phyloP scores from a whole-genome alignment of 2,113 vertebrate species.

The Phylloscopus whistleri region DNA sequence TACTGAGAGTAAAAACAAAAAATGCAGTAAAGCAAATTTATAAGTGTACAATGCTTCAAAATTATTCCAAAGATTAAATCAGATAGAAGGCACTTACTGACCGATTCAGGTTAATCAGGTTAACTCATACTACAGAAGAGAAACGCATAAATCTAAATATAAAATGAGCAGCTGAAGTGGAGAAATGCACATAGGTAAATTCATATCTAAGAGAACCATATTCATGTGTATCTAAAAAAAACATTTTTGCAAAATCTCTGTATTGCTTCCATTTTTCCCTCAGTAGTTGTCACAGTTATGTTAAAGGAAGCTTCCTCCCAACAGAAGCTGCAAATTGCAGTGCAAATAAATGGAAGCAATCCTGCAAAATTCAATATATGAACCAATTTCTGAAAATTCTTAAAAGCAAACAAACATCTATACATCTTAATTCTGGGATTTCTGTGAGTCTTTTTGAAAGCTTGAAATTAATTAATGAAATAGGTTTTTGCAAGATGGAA shows the following conservation, averaged over 20 bases:
- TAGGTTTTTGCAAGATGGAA: not conserved
- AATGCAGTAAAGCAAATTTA: not conserved
- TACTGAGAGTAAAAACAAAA: not conserved
- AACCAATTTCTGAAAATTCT: not conserved
- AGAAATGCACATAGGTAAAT: not conserved
- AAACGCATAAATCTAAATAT: not conserved
- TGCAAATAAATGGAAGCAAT: not conserved
- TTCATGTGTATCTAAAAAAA: not conserved
- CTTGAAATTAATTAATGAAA: not conserved
- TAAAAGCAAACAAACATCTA: not conserved
- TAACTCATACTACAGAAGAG: not conserved
- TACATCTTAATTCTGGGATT: not conserved
- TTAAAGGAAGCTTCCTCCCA: not conserved
- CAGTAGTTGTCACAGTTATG: not conserved
- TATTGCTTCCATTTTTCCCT: not conserved
- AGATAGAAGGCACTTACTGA: not conserved
- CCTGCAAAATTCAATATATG: not conserved
- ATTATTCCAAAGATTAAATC: not conserved
- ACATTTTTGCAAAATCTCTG: not conserved
- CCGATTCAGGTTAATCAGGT: not conserved
- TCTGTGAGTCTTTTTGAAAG: not conserved
- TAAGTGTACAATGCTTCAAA: not conserved
- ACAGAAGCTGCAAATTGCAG: not conserved
- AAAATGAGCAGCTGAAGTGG: not conserved
- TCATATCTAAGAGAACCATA: not conserved